Percentiles rank a stretch among this genome's conserved stretches.
phyloP scores from a whole-genome alignment of 1,140 invertebrate species.

The Polypedilum pembai region DNA sequence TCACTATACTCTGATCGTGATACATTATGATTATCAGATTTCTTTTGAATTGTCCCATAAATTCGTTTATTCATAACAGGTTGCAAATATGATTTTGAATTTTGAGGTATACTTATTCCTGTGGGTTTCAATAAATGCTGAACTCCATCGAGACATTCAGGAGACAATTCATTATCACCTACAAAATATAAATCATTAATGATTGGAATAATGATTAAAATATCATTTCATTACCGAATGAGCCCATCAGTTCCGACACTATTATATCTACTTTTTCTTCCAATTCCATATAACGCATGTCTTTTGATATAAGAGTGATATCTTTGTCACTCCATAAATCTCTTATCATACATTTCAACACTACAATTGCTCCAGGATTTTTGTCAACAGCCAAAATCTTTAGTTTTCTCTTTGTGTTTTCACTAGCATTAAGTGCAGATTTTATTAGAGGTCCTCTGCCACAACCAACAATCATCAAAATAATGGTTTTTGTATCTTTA shows the following conservation, averaged over 20 bases:
- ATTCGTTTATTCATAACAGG: slow-evolving; percentile 59
- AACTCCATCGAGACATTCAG: slow-evolving; percentile 96
- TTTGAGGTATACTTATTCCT: slow-evolving; percentile 86
- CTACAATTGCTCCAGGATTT: slow-evolving; percentile 93
- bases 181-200: too few species aligned
- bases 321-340: slow-evolving; percentile 71
- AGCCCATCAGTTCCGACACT: slow-evolving; percentile 92
- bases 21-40: slow-evolving; percentile 35
- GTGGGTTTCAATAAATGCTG: slow-evolving; percentile 78
- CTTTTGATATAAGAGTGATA: slow-evolving; percentile 69
- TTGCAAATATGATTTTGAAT: slow-evolving; percentile 85
- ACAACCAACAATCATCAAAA: slow-evolving; percentile 90
- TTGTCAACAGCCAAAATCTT: slow-evolving; percentile 95
- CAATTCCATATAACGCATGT: slow-evolving; percentile 83
- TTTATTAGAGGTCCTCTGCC: slow-evolving; percentile 91
- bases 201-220: too few species aligned
- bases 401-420: slow-evolving; percentile 45
- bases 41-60: slow-evolving; percentile 45
- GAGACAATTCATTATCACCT: slow-evolving; percentile 97
- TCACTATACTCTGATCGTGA: slow-evolving; percentile 56
- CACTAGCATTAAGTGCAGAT: slow-evolving; percentile 72
- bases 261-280: slow-evolving; percentile 89
- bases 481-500: slow-evolving; percentile 43
- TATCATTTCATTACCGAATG: too few species aligned
- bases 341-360: slow-evolving; percentile 69